Conservation (phyloP, 2,797 vertebrate species). For the Lemur catta region DNA sequence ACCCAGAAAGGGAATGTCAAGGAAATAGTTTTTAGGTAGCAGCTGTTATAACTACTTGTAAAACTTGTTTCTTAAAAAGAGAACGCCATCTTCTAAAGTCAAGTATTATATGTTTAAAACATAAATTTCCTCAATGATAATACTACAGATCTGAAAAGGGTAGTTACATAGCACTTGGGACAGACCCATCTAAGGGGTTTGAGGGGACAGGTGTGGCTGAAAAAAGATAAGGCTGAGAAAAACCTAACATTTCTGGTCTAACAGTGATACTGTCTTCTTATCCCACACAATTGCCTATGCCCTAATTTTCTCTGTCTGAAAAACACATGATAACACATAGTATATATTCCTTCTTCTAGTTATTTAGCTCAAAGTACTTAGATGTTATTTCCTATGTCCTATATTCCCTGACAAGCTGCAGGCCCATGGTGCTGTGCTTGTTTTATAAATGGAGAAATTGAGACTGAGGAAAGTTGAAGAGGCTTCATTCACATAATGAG, state of each 20-base stretch:
- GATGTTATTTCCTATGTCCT: not conserved
- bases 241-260: not conserved
- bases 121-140: not conserved
- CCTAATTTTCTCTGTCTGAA: not conserved
- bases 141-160: not conserved
- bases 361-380: not conserved
- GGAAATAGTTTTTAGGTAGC: not conserved
- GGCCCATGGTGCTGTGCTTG: not conserved
- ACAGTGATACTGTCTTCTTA: not conserved
- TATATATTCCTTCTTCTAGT: not conserved
- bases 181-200: not conserved
- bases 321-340: not conserved
- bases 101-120: not conserved
- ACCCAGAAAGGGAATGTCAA: not conserved
- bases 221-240: not conserved
- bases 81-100: not conserved
- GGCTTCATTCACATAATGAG: constrained; percentile 40
- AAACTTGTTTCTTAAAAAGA: not conserved
- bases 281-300: not conserved
- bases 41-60: not conserved
- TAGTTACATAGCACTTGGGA: not conserved
- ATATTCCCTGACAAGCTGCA: not conserved
- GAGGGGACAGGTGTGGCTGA: constrained; percentile 4
- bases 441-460: constrained; percentile 37
- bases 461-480: not conserved